These are phyloP conservation scores for Meda fulgida DNA, from an alignment of 2,797 vertebrate species.

Conservation along the genomic window DNA sequence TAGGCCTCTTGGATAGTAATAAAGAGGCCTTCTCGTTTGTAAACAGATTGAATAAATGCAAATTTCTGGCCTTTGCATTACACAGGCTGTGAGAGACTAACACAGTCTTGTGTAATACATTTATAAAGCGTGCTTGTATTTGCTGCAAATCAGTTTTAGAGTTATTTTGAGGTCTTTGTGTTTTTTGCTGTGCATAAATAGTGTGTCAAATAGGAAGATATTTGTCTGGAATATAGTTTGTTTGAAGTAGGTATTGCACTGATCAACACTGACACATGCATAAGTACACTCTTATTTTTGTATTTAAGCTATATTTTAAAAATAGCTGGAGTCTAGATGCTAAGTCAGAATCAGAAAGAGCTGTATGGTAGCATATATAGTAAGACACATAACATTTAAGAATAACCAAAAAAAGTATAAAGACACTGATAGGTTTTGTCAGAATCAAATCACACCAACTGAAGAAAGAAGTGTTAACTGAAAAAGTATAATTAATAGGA, in stretches of 20 bases:
- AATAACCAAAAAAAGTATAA: too few species aligned
- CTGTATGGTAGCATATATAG: too few species aligned
- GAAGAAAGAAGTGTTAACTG: neutral
- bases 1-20: neutral
- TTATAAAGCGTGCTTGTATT: neutral
- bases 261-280: neutral
- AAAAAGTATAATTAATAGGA: too few species aligned
- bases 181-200: neutral
- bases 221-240: neutral
- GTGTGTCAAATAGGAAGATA: neutral
- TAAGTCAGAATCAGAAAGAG: neutral
- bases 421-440: too few species aligned
- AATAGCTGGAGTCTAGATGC: neutral
- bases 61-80: neutral
- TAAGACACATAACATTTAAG: too few species aligned
- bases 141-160: neutral
- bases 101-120: constrained; percentile 2
- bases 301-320: neutral
- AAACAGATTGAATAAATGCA: neutral
- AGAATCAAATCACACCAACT: neutral
- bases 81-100: neutral
- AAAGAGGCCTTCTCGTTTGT: neutral
- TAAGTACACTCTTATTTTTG: neutral
- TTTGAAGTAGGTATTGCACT: neutral
- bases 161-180: neutral